Evolutionary conservation across 2,113 vertebrate species (phyloP), one percentile per base, ranked within the genome.

Genomic region (Gallinago media): DNA sequence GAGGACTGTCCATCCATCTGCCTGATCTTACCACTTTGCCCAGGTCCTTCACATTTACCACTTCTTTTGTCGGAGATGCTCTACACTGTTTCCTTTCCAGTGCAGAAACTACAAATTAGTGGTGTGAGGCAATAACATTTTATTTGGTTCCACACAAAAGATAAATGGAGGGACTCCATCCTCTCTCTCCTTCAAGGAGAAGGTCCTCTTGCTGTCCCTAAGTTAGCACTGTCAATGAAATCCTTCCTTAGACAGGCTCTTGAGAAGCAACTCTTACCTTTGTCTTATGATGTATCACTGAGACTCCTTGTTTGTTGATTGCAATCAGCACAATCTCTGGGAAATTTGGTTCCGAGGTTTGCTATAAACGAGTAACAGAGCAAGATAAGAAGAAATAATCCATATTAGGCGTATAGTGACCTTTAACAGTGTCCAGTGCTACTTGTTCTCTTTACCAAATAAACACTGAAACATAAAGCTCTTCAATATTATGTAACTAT

Each of bases 251-350:
- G 46, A 13, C 17, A 74, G 21, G 20, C 13, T 23, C 72, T 25
- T 55, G n/a, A 71, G 78, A 89, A 88, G 19, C 68, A 25, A 36
- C 26, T 29, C 31, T 94, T 97, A 99, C 99, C 99, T 99, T 99
- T 71, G 99, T 99, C 97, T 99, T 99, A 31, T 98, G 99, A 95
- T 99, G 98, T 75, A 99, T 99, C 90, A 99, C 93, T 5, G 98
- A 98, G 49, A 99, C 96, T 46, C 99, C 99, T 21, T 98, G 98
- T 72, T 98, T 99, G 98, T 99, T 99, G 98, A 99, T 99, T 89
- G 99, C 99, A 47, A 99, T 99, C 87, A 99, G 97, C 80, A 99
- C 95, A 77, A 99, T 99, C 55, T 99, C 99, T 11, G 99, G 99
- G 77, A 99, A 99, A 52, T 82, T 98, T 26, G 98, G 98, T 29